Evolutionary conservation across 2,797 vertebrate genomes (phyloP).

Genomic region (Petrocephalus sullivani): DNA sequence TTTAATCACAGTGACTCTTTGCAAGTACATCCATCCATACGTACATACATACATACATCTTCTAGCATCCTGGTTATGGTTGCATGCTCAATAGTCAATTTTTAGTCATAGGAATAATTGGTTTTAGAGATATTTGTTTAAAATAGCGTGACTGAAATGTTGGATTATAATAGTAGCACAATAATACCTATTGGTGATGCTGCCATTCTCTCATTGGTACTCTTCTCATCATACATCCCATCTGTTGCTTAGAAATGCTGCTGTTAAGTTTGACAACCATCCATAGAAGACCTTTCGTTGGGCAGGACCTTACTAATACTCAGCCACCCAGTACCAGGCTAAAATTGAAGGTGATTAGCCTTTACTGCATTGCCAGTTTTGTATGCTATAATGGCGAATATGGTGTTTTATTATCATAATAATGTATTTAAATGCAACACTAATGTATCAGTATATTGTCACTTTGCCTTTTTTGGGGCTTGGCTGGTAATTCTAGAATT

Average conservation of each 20-base stretch:
- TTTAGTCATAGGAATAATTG: background rate
- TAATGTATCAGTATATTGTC: background rate
- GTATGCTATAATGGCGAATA: background rate
- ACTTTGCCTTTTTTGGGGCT: background rate
- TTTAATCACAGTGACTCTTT: background rate
- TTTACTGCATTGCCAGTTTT: background rate
- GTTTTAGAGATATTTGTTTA: background rate
- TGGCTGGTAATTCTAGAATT: background rate
- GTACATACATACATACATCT: background rate
- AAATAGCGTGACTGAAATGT: background rate
- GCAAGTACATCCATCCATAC: background rate
- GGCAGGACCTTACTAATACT: background rate
- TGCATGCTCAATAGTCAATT: background rate
- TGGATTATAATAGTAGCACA: background rate
- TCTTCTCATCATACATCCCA: background rate
- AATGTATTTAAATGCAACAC: background rate
- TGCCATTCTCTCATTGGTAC: background rate
- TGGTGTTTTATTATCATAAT: background rate
- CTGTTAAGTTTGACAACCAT: background rate
- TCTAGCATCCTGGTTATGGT: background rate
- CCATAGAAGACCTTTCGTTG: background rate
- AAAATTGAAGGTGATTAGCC: background rate
- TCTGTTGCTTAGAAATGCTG: background rate
- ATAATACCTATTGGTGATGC: background rate
- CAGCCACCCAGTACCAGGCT: background rate